A percentile compares a stretch with the other conserved stretches of the same genome.
These are phyloP conservation scores for Drosophila pandora DNA, from an alignment of 1,140 invertebrate species.

Conservation along the genomic window DNA sequence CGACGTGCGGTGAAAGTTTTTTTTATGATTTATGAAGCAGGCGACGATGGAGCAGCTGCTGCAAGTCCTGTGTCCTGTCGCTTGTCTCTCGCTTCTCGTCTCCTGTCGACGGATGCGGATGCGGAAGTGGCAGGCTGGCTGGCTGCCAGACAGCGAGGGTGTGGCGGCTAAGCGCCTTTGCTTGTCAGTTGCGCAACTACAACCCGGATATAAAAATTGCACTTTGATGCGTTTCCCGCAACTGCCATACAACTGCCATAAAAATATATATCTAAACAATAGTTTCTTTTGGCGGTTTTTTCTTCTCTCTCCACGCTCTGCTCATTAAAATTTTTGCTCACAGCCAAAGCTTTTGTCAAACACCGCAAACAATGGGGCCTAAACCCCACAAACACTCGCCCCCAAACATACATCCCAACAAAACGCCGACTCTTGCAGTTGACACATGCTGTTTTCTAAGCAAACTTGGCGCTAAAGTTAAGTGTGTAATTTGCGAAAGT, in stretches of 20 bases:
- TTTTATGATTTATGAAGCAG: constrained; percentile 76
- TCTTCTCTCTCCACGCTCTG: constrained; percentile 17
- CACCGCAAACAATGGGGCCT: constrained; percentile 21
- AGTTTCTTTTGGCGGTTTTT: constrained; percentile 63
- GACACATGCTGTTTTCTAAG: constrained; percentile 61
- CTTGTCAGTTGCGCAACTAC: constrained; percentile 45
- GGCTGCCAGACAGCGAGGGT: neutral
- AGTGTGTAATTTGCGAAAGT: constrained; percentile 79
- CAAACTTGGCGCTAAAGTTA: constrained; percentile 51
- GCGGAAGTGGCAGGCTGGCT: constrained; percentile 50
- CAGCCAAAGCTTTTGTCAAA: constrained; percentile 41
- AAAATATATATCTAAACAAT: constrained; percentile 56
- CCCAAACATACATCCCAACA: neutral
- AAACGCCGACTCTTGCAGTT: constrained; percentile 53
- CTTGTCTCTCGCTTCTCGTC: constrained; percentile 28
- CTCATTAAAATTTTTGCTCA: constrained; percentile 76
- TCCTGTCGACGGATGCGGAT: constrained; percentile 47
- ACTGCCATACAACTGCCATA: constrained; percentile 38
- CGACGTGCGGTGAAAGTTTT: constrained; percentile 71
- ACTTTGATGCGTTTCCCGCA: constrained; percentile 67
- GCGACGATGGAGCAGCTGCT: constrained; percentile 61
- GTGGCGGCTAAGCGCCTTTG: constrained; percentile 40
- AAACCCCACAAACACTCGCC: constrained; percentile 1
- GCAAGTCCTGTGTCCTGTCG: constrained; percentile 24
- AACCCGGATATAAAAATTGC: constrained; percentile 76